These are phyloP conservation scores for Platyscapa corneri DNA, from an alignment of 1,140 invertebrate genomes.

Conservation along the genomic window DNA sequence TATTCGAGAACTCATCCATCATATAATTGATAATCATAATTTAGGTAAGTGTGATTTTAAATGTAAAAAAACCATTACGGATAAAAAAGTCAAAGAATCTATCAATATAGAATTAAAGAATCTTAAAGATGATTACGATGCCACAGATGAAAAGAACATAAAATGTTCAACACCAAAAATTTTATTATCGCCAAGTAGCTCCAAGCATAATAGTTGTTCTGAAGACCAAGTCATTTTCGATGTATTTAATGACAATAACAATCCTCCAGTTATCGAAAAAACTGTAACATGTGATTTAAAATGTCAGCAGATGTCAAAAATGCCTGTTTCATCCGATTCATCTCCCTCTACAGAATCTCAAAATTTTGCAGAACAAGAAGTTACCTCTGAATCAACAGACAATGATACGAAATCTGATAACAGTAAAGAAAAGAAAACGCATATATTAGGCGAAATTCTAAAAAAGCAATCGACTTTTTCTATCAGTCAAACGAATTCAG, in stretches of 20 bases:
- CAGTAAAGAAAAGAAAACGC: constrained; percentile 59
- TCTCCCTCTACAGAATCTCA: constrained; percentile 50
- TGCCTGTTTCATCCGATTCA: constrained; percentile 15
- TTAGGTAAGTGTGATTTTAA: constrained; percentile 34
- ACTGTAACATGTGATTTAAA: neutral
- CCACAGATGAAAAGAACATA: constrained; percentile 31
- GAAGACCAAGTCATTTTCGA: constrained; percentile 21
- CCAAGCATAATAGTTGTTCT: constrained; percentile 26
- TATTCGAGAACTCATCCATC: constrained; percentile 65
- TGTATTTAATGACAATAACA: constrained; percentile 19
- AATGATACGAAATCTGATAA: constrained; percentile 63
- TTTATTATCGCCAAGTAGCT: constrained; percentile 32
- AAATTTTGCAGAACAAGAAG: constrained; percentile 56
- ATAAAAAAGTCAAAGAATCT: constrained; percentile 58
- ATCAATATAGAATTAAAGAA: constrained; percentile 58
- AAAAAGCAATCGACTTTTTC: neutral
- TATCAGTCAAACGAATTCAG: neutral
- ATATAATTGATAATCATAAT: constrained; percentile 58
- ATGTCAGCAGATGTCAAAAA: constrained; percentile 3
- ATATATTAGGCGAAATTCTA: neutral
- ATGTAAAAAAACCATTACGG: constrained; percentile 48
- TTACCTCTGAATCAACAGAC: constrained; percentile 60
- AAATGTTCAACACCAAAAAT: constrained; percentile 46
- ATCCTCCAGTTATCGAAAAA: neutral
- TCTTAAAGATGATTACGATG: constrained; percentile 45